Percentiles rank a stretch among this genome's conserved stretches.
Conservation (phyloP, 2,797 vertebrate species). For the Halcyon leucocephala region DNA sequence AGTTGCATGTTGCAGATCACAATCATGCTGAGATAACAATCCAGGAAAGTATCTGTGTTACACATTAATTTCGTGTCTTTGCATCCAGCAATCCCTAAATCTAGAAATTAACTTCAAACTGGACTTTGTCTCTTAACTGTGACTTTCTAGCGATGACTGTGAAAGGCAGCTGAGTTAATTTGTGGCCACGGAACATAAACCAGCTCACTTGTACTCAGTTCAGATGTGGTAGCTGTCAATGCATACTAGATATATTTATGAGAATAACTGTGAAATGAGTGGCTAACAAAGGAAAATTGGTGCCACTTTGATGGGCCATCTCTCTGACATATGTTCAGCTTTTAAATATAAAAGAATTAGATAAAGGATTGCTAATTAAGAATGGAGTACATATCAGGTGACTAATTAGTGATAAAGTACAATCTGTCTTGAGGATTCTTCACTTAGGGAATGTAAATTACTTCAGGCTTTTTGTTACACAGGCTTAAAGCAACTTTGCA, state of each 20-base stretch:
- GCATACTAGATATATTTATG: accelerated
- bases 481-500: not conserved
- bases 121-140: not conserved
- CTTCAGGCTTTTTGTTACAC: not conserved
- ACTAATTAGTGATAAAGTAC: not conserved
- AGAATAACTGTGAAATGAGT: not conserved
- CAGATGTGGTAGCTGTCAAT: not conserved
- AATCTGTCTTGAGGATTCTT: not conserved
- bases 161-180: not conserved
- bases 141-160: not conserved
- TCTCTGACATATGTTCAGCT: not conserved
- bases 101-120: not conserved
- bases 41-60: slow-evolving; percentile 26
- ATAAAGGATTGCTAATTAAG: not conserved
- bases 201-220: not conserved
- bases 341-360: not conserved
- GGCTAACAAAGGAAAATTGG: not conserved
- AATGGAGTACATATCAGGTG: not conserved
- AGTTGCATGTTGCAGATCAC: not conserved
- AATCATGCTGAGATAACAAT: not conserved
- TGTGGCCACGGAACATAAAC: not conserved
- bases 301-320: not conserved
- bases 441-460: not conserved
- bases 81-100: not conserved
- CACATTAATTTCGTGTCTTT: not conserved